phyloP scores from a whole-genome alignment of 2,113 vertebrate species.

The Poeciliopsis turrubarensis region DNA sequence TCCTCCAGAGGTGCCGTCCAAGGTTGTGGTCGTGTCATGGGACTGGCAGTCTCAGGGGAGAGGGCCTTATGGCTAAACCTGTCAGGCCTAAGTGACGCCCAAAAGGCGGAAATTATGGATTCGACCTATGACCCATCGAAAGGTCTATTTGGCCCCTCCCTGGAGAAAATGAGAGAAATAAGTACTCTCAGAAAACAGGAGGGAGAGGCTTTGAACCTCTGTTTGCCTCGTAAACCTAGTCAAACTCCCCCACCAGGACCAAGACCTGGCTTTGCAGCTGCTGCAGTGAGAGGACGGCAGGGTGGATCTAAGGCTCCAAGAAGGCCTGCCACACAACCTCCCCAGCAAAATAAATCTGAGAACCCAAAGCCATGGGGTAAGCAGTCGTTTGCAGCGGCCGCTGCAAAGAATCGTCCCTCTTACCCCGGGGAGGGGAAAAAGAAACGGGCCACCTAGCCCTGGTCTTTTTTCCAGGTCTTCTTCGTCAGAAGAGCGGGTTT shows the following conservation, averaged over 20 bases:
- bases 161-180: background rate
- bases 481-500: too few species aligned
- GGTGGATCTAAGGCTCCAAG: background rate
- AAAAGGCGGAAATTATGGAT: conserved; percentile 7
- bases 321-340: background rate
- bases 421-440: background rate
- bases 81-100: background rate
- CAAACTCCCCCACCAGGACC: background rate
- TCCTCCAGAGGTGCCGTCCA: conserved; percentile 1
- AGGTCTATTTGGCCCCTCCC: background rate
- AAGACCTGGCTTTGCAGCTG: background rate
- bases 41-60: background rate
- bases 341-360: background rate
- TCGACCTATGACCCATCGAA: background rate
- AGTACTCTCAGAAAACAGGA: conserved; percentile 1
- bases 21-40: background rate
- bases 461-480: too few species aligned
- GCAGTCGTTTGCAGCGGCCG: background rate
- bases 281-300: background rate
- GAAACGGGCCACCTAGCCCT: background rate
- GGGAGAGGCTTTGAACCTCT: background rate
- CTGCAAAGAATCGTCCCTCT: background rate
- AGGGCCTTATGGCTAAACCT: background rate
- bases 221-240: background rate
- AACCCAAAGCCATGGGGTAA: background rate